Percentiles rank a stretch among this genome's conserved stretches.
Conservation (phyloP, 1,140 invertebrate genomes). For the Belonocnema kinseyi region DNA sequence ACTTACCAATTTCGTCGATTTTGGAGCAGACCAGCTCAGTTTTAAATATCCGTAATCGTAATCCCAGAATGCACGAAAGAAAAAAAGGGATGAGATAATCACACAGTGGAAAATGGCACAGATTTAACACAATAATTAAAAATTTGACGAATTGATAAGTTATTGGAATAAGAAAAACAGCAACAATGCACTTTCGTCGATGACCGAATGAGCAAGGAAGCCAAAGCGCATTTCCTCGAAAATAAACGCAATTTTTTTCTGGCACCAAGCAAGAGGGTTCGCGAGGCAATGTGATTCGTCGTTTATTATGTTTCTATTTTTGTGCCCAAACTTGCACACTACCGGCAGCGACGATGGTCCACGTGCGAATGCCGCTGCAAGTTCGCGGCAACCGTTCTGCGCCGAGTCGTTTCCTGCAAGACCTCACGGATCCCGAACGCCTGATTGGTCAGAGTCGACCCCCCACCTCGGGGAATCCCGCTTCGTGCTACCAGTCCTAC, state of each 20-base stretch:
- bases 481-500: constrained; percentile 27
- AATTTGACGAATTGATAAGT: neutral
- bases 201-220: neutral
- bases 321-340: constrained; percentile 2
- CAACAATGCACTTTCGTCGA: constrained; percentile 29
- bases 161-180: neutral
- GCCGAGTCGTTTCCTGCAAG: constrained; percentile 57
- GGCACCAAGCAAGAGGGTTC: neutral
- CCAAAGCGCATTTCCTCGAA: neutral
- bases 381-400: constrained; percentile 48
- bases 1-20: neutral
- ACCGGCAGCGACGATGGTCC: constrained; percentile 60
- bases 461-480: constrained; percentile 40
- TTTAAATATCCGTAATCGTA: constrained; percentile 4
- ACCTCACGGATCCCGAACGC: constrained; percentile 49
- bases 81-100: neutral
- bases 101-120: constrained; percentile 24
- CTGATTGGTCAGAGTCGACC: constrained; percentile 44
- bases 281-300: neutral
- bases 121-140: neutral
- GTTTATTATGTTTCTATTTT: constrained; percentile 30
- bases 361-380: constrained; percentile 72
- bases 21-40: neutral
- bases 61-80: constrained; percentile 10
- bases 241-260: neutral